Evolutionary conservation across 2,888 invertebrate genomes (phyloP).

Genomic region (Tenthredo notha): DNA sequence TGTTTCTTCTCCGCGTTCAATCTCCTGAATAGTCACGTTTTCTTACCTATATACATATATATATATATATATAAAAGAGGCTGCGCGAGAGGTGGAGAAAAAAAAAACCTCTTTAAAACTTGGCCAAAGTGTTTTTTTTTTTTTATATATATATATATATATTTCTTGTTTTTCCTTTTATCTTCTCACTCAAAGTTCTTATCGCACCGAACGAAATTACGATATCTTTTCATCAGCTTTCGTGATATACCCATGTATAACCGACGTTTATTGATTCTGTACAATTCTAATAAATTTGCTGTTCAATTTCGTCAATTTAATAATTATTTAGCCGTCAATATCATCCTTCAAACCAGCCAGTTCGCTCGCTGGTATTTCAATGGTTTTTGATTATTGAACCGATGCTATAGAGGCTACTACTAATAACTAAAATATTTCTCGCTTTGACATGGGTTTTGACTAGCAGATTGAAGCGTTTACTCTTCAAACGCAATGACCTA

Average conservation of each 20-base stretch:
- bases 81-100: neutral
- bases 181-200: neutral
- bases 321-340: neutral
- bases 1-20: conserved; percentile 46
- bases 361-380: neutral
- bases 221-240: neutral
- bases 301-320: neutral
- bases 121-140: neutral
- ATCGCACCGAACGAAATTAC: conserved; percentile 4
- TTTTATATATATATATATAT: no score
- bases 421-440: conserved; percentile 28
- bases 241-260: neutral
- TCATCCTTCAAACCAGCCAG: neutral
- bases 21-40: conserved; percentile 35
- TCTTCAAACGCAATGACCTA: conserved; percentile 4
- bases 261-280: neutral
- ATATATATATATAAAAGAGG: neutral
- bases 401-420: neutral
- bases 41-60: neutral
- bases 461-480: conserved; percentile 19
- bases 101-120: conserved; percentile 26
- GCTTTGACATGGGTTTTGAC: conserved; percentile 23
- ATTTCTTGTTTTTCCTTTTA: neutral
- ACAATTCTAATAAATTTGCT: no score
- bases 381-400: neutral